phyloP scores from a whole-genome alignment of 2,797 vertebrate species.

The Mycteria americana region DNA sequence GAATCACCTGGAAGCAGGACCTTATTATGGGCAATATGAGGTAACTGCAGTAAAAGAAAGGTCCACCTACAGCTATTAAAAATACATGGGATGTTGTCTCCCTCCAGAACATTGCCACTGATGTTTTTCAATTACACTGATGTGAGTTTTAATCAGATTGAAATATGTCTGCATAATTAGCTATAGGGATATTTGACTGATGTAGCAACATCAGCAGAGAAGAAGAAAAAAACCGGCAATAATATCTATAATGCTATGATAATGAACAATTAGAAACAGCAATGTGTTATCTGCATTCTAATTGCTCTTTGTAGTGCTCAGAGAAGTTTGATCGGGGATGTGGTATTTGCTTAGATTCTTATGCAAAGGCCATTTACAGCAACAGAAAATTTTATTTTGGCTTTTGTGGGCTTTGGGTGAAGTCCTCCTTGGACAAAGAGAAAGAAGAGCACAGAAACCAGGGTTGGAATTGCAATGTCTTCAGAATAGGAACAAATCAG shows the following conservation, averaged over 20 bases:
- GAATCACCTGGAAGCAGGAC: background rate
- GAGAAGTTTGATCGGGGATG: background rate
- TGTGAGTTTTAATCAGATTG: constrained; percentile 41
- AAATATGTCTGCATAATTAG: constrained; percentile 50
- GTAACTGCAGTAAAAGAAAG: background rate
- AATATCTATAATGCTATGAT: constrained; percentile 35
- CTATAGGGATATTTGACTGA: constrained; percentile 33
- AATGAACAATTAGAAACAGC: constrained; percentile 47
- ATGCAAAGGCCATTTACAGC: background rate
- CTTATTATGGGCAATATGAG: background rate
- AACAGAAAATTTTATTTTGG: background rate
- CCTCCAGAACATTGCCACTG: background rate
- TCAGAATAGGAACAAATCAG: background rate
- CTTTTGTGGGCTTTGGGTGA: background rate
- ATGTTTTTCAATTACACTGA: constrained; percentile 39
- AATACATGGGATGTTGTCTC: background rate
- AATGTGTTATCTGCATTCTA: constrained; percentile 23
- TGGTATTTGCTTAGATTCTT: background rate
- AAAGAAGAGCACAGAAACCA: background rate
- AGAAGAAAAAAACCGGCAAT: background rate
- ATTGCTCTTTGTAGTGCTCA: background rate
- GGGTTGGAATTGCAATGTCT: background rate
- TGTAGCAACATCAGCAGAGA: constrained; percentile 8
- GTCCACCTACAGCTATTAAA: background rate
- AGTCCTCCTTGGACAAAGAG: background rate